Evolutionary conservation across 2,797 vertebrate species (phyloP).

Genomic region (Rousettus madagascariensis): DNA sequence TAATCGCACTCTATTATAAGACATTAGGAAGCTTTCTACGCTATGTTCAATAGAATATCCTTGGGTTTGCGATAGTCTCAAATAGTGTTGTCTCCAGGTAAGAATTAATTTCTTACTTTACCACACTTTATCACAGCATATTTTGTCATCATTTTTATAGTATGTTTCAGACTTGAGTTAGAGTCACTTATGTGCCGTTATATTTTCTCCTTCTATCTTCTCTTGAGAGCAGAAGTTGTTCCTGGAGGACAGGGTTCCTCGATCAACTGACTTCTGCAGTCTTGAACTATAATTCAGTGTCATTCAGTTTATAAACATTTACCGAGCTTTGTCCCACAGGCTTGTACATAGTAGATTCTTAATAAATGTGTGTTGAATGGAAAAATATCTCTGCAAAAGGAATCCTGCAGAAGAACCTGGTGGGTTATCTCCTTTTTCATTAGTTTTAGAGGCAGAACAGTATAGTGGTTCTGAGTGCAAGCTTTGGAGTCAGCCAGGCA

Average conservation of each 20-base stretch:
- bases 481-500: neutral
- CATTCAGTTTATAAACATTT: neutral
- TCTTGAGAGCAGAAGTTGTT: neutral
- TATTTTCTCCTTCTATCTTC: neutral
- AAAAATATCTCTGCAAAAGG: neutral
- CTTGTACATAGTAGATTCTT: neutral
- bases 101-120: neutral
- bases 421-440: neutral
- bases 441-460: neutral
- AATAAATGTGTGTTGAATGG: neutral
- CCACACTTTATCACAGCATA: neutral
- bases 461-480: neutral
- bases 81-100: neutral
- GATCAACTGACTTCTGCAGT: neutral
- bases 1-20: neutral
- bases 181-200: rapidly evolving
- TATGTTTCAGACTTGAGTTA: neutral
- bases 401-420: neutral
- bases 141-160: neutral
- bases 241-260: neutral
- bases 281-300: neutral
- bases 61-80: neutral
- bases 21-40: neutral
- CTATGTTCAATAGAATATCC: neutral
- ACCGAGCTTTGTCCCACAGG: neutral